These are phyloP conservation scores for Spilogale gracilis DNA, from an alignment of 2,113 vertebrate species.

Conservation along the genomic window DNA sequence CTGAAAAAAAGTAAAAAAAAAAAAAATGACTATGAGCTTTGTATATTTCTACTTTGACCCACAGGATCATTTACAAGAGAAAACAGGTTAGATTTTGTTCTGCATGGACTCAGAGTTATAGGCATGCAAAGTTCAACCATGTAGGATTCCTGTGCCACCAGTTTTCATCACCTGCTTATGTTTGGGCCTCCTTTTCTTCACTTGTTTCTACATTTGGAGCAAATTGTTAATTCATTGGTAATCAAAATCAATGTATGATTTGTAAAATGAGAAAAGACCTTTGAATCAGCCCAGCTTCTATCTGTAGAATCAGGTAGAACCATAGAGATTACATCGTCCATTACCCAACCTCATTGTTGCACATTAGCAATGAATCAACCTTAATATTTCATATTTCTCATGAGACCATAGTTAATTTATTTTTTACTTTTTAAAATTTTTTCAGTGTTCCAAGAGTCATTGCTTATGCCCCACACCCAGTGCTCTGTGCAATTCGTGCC, in stretches of 20 bases:
- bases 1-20: too few relatives aligned
- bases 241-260: not conserved
- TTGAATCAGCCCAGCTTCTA: not conserved
- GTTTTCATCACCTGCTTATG: fast-evolving
- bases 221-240: not conserved
- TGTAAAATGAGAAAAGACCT: not conserved
- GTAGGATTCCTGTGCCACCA: fast-evolving
- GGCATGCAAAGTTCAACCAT: fast-evolving
- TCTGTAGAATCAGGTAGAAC: not conserved
- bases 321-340: not conserved
- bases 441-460: too few relatives aligned
- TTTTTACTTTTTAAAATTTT: not conserved
- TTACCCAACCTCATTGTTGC: not conserved
- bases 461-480: too few relatives aligned
- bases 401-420: not conserved
- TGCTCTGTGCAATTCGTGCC: too few relatives aligned
- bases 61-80: not conserved
- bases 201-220: not conserved
- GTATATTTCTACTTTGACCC: not conserved
- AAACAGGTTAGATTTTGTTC: not conserved
- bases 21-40: too few relatives aligned
- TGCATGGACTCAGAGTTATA: not conserved
- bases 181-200: not conserved
- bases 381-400: not conserved
- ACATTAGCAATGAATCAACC: not conserved